These are phyloP conservation scores for Ploceus nigricollis DNA, from an alignment of 2,113 vertebrate species.

Conservation along the genomic window DNA sequence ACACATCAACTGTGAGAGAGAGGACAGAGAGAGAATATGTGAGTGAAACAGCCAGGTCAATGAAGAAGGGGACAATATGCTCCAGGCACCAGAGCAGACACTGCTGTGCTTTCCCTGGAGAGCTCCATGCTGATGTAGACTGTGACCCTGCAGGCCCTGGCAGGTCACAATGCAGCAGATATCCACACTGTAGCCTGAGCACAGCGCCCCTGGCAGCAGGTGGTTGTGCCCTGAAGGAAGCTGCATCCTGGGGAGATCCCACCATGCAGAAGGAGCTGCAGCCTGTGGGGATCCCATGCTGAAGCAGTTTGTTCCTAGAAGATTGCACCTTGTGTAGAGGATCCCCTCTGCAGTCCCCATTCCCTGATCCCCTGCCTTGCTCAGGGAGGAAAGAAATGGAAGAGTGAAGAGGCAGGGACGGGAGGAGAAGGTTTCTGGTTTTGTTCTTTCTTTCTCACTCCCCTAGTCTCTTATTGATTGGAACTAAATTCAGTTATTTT, in stretches of 20 bases:
- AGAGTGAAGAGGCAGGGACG: background rate
- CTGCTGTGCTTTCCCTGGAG: background rate
- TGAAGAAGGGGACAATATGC: background rate
- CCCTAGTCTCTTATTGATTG: background rate
- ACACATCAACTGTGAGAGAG: background rate
- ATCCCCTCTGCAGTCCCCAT: background rate
- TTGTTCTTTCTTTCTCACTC: background rate
- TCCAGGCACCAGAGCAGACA: background rate
- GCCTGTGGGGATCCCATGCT: background rate
- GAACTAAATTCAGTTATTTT: background rate
- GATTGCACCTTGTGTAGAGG: background rate
- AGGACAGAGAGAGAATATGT: background rate
- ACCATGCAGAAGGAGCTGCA: accelerated
- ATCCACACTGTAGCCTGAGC: background rate
- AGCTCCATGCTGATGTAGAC: background rate
- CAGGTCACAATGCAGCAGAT: background rate
- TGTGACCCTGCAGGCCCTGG: background rate
- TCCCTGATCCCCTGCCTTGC: accelerated
- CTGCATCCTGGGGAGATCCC: background rate
- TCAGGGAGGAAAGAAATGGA: background rate
- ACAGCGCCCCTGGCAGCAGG: background rate
- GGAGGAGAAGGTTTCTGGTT: background rate
- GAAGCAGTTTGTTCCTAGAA: background rate
- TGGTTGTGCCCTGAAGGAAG: background rate
- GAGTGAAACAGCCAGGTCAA: background rate